phyloP scores from a whole-genome alignment of 2,888 invertebrate genomes.

The Zygaena filipendulae region DNA sequence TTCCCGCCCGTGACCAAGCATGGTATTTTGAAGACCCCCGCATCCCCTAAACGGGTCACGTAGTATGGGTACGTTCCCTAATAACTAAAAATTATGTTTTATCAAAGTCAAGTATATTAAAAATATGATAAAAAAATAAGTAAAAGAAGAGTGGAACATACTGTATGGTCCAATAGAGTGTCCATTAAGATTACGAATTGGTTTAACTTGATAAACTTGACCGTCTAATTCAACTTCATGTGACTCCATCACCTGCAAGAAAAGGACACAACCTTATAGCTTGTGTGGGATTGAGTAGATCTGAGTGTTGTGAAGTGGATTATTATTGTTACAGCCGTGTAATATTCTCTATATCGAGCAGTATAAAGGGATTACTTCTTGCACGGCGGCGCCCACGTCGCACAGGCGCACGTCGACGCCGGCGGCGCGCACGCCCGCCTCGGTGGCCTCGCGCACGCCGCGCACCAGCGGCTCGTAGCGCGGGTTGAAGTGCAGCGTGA shows the following conservation, averaged over 20 bases:
- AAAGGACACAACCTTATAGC: too few species aligned
- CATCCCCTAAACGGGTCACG: too few species aligned
- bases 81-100: too few species aligned
- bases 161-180: conserved; percentile 99
- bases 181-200: conserved; percentile 98
- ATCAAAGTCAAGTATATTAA: too few species aligned
- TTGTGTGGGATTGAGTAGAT: too few species aligned
- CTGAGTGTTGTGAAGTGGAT: too few species aligned
- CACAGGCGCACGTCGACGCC: conserved; percentile 98
- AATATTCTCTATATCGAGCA: neutral
- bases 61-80: too few species aligned
- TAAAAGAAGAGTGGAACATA: conserved; percentile 51
- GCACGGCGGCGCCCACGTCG: conserved; percentile 96
- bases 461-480: conserved; percentile 94
- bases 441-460: conserved; percentile 98
- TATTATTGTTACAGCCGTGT: too few species aligned
- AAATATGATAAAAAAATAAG: too few species aligned
- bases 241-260: conserved; percentile 94
- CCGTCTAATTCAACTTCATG: conserved; percentile 98
- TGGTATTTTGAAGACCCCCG: too few species aligned
- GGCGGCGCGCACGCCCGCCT: conserved; percentile 94
- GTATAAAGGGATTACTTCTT: too few species aligned
- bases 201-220: conserved; percentile 94
- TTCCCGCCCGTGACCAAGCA: too few species aligned
- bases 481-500: conserved; percentile 96